phyloP scores from a whole-genome alignment of 2,797 vertebrate genomes.

The Florisuga fusca region DNA sequence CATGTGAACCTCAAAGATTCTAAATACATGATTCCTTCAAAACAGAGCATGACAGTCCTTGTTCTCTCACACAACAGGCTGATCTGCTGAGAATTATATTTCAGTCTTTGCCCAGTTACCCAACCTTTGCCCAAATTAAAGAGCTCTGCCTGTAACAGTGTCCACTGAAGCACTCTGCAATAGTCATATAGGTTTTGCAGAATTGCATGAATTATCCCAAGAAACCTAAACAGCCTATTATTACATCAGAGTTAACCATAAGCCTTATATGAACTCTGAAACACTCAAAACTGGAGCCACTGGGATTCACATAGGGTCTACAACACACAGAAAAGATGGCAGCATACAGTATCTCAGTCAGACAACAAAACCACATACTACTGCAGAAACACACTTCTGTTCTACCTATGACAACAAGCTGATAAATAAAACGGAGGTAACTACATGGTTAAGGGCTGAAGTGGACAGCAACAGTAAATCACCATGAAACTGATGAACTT shows the following conservation, averaged over 20 bases:
- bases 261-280: not conserved
- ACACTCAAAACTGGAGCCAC: not conserved
- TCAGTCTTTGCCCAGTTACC: not conserved
- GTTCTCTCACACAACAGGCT: not conserved
- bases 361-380: not conserved
- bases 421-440: not conserved
- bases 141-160: not conserved
- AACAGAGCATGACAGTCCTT: not conserved
- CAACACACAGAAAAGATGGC: not conserved
- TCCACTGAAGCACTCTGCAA: not conserved
- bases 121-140: no score
- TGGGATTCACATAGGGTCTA: not conserved
- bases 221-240: conserved; percentile 4
- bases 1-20: not conserved
- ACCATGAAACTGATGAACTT: not conserved
- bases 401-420: not conserved
- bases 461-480: not conserved
- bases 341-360: not conserved
- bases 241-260: conserved; percentile 23
- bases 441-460: not conserved
- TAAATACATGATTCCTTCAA: not conserved
- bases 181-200: not conserved
- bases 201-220: not conserved
- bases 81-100: not conserved
- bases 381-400: not conserved